Evolutionary conservation across 2,113 vertebrate genomes (phyloP).

Genomic region (Leucopternis melanops): DNA sequence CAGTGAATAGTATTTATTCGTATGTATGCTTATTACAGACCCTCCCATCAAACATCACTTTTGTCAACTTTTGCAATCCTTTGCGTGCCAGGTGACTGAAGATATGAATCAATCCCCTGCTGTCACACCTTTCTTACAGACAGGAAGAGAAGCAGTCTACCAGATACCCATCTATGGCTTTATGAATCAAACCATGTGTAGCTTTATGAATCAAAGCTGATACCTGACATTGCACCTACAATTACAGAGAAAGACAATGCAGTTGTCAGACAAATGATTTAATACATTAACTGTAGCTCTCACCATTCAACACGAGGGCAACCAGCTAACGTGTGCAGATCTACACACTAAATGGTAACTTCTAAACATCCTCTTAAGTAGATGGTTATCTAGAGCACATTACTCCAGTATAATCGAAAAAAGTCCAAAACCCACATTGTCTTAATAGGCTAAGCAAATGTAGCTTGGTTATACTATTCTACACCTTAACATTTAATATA

Average conservation of each 20-base stretch:
- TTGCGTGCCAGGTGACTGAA: not conserved
- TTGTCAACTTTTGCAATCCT: not conserved
- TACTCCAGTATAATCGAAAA: not conserved
- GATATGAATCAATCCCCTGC: not conserved
- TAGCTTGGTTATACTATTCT: not conserved
- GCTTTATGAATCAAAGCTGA: conserved; percentile 12
- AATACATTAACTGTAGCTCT: not conserved
- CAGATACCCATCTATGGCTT: not conserved
- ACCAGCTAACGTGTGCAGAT: not conserved
- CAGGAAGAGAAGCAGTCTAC: not conserved
- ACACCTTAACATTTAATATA: not conserved
- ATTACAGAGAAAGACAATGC: not conserved
- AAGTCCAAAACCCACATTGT: not conserved
- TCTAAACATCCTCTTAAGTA: not conserved
- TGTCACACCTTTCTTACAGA: not conserved
- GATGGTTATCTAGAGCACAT: not conserved
- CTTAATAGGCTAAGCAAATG: not conserved
- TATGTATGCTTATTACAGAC: not conserved
- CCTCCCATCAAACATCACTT: not conserved
- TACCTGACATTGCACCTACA: not conserved
- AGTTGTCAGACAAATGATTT: not conserved
- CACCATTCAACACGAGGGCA: not conserved
- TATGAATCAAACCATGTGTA: not conserved
- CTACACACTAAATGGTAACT: not conserved
- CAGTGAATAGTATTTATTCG: not conserved